Evolutionary conservation across 2,888 invertebrate genomes (phyloP).

Genomic region (Girardia tigrina): DNA sequence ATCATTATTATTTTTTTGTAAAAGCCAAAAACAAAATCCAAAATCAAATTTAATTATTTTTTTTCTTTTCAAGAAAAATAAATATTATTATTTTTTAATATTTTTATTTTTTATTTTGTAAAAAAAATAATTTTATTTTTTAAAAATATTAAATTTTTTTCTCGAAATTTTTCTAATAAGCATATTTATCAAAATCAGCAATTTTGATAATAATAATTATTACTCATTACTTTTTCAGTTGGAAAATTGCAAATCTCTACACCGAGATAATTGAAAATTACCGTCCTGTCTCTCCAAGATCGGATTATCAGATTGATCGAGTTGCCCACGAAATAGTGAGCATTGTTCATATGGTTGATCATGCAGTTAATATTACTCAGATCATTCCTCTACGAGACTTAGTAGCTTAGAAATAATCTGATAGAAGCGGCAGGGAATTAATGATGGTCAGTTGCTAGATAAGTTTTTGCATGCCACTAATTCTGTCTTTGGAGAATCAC

Average conservation of each 20-base stretch:
- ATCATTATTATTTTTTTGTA: too few species aligned
- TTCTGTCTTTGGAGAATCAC: not conserved
- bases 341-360: conserved; percentile 19
- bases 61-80: too few species aligned
- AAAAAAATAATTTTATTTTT: too few species aligned
- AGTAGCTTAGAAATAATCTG: conserved; percentile 23
- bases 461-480: conserved; percentile 23
- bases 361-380: conserved; percentile 23
- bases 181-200: conserved; percentile 3
- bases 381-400: conserved; percentile 11
- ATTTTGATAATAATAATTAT: conserved; percentile 13
- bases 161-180: too few species aligned
- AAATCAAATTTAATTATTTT: too few species aligned
- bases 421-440: conserved; percentile 23
- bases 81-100: too few species aligned
- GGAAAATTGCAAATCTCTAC: conserved; percentile 18
- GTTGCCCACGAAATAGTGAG: conserved; percentile 16
- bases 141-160: too few species aligned
- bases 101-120: too few species aligned
- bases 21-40: too few species aligned
- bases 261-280: conserved; percentile 17
- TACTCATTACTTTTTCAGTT: conserved; percentile 23
- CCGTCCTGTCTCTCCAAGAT: conserved; percentile 23
- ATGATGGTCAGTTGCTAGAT: conserved; percentile 23
- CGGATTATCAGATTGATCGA: conserved; percentile 23